Evolutionary conservation across 2,888 invertebrate genomes (phyloP), one percentile per base, ranked within the genome.

Genomic region (Andrena dorsata): DNA sequence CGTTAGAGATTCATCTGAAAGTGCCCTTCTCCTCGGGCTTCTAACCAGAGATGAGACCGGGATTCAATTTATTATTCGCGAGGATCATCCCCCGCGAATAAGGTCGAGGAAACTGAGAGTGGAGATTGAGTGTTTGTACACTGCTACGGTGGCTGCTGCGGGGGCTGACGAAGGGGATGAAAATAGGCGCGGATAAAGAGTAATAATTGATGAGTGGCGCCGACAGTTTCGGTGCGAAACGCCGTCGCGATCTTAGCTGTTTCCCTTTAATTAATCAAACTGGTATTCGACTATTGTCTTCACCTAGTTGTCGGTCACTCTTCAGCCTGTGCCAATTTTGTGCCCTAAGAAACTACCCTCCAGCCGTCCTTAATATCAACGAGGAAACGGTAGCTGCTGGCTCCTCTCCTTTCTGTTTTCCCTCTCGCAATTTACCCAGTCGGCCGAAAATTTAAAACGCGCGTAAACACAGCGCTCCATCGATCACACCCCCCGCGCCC

Each of bases 1-100:
- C 56, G 80, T 85, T 86, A 85, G 70, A 76, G 70, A 85, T 85
- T 85, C 86, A 80, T 83, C 80, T 74, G 41, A 60, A 74, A 85
- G 71, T 68, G 66, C 56, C 66, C 53, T 66, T 61, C 51, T 64
- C 65, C 74, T 51, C 68, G 28, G 23, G 72, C 61, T 64, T 86
- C 76, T 68, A 85, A 70, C 85, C 85, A 83, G 75, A 79, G 66
- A 82, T 76, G 76, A 86, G 82, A 72, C 79, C 69, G 64, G 75
- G 84, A 86, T 86, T 86, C 86, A 86, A 82, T 86, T 82, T 84
- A 86, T 86, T 86, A 86, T 86, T 82, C 82, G 65, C 60, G 28
- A 32, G 70, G 76, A 86, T 86, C 72, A 79, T 77, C 79, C 79
- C 61, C 7, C 30, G 76, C 76, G 83, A 78, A 83, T 86, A 81